Evolutionary conservation across 2,113 vertebrate genomes (phyloP).

Genomic region (Chelonoidis abingdonii): DNA sequence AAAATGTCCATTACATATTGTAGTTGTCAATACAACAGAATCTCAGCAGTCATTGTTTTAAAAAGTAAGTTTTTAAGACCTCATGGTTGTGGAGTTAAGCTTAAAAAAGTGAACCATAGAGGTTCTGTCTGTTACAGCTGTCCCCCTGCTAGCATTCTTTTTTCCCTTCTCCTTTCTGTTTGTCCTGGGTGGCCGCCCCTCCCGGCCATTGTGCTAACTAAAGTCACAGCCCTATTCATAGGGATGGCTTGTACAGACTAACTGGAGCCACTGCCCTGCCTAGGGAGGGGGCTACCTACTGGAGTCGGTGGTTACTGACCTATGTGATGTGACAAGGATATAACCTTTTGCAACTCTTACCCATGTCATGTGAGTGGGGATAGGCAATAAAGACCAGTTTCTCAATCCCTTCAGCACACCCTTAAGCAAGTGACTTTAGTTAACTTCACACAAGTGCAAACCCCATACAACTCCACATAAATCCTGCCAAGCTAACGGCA

Average conservation of each 20-base stretch:
- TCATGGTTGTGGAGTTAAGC: neutral
- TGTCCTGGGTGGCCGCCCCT: too few species aligned
- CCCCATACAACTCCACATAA: neutral
- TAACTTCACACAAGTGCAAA: neutral
- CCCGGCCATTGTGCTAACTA: too few species aligned
- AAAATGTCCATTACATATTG: neutral
- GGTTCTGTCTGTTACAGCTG: neutral
- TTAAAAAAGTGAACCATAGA: neutral
- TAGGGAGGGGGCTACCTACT: neutral
- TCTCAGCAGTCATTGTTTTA: neutral
- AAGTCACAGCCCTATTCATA: too few species aligned
- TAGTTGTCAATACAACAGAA: neutral
- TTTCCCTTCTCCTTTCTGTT: too few species aligned
- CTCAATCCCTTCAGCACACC: neutral
- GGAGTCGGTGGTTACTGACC: neutral
- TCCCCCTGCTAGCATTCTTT: too few species aligned
- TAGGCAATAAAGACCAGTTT: neutral
- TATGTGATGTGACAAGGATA: neutral
- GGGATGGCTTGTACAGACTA: too few species aligned
- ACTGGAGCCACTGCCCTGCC: too few species aligned
- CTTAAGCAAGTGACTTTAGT: neutral
- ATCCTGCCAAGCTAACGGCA: neutral
- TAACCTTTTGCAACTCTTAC: neutral
- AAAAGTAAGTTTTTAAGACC: neutral
- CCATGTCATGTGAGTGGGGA: fast-evolving